phyloP scores from a whole-genome alignment of 2,113 vertebrate genomes.

The Rhea americana region DNA sequence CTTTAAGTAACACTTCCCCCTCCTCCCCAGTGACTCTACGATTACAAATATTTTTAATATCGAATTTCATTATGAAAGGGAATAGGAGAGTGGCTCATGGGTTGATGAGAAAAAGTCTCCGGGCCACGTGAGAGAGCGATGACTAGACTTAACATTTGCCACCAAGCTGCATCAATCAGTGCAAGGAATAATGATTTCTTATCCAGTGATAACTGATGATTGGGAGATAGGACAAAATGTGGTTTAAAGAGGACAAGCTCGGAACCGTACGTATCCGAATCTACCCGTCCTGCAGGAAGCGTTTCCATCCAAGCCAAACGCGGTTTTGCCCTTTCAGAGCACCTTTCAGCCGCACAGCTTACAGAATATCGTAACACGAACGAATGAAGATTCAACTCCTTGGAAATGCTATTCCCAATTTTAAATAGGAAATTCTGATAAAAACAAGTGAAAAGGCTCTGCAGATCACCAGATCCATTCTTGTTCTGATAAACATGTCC shows the following conservation, averaged over 20 bases:
- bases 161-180: background rate
- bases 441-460: background rate
- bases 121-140: background rate
- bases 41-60: background rate
- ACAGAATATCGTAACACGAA: background rate
- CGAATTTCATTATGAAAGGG: background rate
- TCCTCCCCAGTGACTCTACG: background rate
- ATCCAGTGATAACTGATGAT: background rate
- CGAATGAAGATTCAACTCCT: background rate
- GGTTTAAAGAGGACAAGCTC: background rate
- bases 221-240: background rate
- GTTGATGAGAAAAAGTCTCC: background rate
- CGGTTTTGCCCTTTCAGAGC: background rate
- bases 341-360: background rate
- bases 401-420: background rate
- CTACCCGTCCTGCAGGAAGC: background rate
- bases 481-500: background rate
- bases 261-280: too few relatives aligned
- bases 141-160: background rate
- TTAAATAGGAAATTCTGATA: background rate
- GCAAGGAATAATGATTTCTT: background rate
- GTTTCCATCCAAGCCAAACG: background rate
- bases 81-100: background rate
- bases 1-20: background rate
- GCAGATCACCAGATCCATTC: background rate